Percentiles rank a stretch among this genome's conserved stretches.
These are phyloP conservation scores for Reticulitermes speratus DNA, from an alignment of 1,140 invertebrate species.

Conservation along the genomic window DNA sequence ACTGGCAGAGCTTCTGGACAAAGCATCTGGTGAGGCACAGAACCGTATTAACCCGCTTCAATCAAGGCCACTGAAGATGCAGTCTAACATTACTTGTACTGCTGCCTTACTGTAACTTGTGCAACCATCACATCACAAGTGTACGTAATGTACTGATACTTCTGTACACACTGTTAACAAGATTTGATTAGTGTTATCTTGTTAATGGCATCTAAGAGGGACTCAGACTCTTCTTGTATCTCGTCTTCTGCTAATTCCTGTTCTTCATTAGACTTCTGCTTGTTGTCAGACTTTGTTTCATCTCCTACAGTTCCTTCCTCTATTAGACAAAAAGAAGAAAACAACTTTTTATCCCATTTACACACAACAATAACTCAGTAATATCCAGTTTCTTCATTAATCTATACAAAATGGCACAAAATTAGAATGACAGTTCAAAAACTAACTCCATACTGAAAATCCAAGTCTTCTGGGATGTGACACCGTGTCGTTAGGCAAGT, in stretches of 20 bases:
- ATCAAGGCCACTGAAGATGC: neutral
- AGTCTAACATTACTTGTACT: neutral
- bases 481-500: no score
- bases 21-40: no score
- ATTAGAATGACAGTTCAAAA: no score
- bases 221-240: neutral
- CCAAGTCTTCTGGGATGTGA: no score
- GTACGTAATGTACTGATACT: neutral
- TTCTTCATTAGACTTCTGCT: neutral
- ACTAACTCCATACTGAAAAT: no score
- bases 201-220: neutral
- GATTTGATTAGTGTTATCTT: conserved; percentile 1
- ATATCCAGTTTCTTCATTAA: no score
- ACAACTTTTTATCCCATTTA: no score
- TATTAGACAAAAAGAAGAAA: neutral
- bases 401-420: no score
- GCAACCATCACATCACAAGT: neutral
- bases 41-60: neutral
- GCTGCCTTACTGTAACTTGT: neutral
- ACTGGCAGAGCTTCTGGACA: no score
- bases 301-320: neutral
- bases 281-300: neutral
- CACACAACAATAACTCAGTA: no score
- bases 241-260: neutral
- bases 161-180: neutral